Percentiles rank a stretch among this genome's conserved stretches.
Conservation (phyloP, 2,113 vertebrate genomes). For the Apaloderma vittatum region DNA sequence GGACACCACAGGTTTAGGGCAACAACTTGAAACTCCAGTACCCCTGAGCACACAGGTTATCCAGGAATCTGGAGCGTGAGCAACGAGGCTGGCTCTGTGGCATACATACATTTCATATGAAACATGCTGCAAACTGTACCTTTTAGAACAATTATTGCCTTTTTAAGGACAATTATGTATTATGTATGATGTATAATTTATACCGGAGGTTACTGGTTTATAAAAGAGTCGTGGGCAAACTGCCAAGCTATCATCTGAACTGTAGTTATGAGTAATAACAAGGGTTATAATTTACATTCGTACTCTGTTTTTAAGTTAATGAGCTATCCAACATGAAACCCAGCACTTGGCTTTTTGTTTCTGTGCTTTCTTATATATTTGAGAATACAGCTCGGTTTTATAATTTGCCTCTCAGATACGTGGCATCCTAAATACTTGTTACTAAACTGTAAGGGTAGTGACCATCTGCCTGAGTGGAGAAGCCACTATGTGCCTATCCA, state of each 20-base stretch:
- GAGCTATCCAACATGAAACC: constrained; percentile 74
- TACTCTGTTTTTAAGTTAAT: constrained; percentile 81
- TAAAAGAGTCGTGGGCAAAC: constrained; percentile 68
- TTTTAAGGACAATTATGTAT: constrained; percentile 78
- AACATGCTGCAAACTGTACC: background rate
- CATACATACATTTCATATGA: background rate
- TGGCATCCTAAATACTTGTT: background rate
- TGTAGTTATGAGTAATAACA: constrained; percentile 79
- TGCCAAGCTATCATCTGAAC: constrained; percentile 75
- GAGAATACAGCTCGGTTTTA: constrained; percentile 41
- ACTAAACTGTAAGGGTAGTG: background rate
- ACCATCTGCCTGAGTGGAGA: background rate
- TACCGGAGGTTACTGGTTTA: constrained; percentile 73
- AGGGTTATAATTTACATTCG: constrained; percentile 79
- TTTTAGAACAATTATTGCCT: constrained; percentile 67
- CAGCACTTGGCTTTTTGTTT: constrained; percentile 63
- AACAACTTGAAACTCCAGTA: background rate
- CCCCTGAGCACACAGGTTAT: background rate
- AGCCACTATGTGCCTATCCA: background rate
- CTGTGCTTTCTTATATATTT: constrained; percentile 27
- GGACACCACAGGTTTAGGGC: fast-evolving
- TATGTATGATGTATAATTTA: constrained; percentile 72
- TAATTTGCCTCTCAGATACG: constrained; percentile 8
- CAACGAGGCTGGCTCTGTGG: background rate
- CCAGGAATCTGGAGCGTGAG: background rate